Evolutionary conservation across 2,113 vertebrate genomes (phyloP).

Genomic region (Gopherus flavomarginatus): DNA sequence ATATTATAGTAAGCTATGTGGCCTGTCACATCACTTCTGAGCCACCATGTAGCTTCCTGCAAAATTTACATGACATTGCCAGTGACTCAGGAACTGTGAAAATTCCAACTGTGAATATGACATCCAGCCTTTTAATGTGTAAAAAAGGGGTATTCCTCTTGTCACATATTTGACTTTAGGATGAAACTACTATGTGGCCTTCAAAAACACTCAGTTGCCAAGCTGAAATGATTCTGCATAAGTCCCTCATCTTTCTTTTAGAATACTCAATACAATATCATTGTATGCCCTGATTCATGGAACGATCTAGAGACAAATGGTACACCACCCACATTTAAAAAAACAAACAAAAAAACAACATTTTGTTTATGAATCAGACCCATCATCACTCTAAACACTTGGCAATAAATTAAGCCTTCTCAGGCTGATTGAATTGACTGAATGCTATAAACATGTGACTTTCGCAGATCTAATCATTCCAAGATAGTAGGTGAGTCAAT

Average conservation of each 20-base stretch:
- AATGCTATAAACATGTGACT: constrained; percentile 39
- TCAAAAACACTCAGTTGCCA: constrained; percentile 20
- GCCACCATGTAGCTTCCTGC: background rate
- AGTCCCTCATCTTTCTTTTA: background rate
- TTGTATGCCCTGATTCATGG: background rate
- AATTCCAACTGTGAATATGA: constrained; percentile 22
- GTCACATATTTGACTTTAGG: constrained; percentile 39
- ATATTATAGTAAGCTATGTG: background rate
- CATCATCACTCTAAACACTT: constrained; percentile 61
- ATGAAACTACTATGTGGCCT: background rate
- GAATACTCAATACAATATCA: background rate
- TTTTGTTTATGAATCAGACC: constrained; percentile 53
- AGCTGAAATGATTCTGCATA: background rate
- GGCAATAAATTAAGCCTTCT: constrained; percentile 65
- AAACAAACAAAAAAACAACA: background rate
- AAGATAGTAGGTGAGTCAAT: constrained; percentile 50
- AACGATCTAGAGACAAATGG: background rate
- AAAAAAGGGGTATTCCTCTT: constrained; percentile 20
- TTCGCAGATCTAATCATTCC: constrained; percentile 43
- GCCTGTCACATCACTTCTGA: background rate
- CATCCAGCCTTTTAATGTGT: background rate
- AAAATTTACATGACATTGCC: background rate
- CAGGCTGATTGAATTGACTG: constrained; percentile 61
- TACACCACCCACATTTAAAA: background rate
- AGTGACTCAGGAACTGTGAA: constrained; percentile 18